These are phyloP conservation scores for Nyctibius bracteatus DNA, from an alignment of 2,113 vertebrate species.

Conservation along the genomic window DNA sequence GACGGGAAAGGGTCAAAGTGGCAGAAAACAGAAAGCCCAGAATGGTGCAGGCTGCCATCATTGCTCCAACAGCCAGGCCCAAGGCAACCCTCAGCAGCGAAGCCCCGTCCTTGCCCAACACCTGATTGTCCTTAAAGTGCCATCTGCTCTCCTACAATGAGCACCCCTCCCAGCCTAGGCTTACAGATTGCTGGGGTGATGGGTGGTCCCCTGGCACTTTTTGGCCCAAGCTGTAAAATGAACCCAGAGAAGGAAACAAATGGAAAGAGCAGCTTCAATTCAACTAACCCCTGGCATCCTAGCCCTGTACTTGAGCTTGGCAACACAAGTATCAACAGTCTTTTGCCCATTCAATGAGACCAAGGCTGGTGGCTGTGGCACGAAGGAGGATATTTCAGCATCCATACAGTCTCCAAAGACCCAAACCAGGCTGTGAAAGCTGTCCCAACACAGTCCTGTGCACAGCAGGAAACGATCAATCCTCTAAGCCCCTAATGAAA, in stretches of 20 bases:
- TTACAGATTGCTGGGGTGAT: neutral
- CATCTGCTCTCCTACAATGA: neutral
- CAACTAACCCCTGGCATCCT: neutral
- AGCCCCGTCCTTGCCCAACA: neutral
- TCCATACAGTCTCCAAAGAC: neutral
- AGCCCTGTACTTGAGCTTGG: neutral
- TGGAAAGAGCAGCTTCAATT: neutral
- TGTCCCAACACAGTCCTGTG: neutral
- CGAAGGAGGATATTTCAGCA: neutral
- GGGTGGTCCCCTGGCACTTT: neutral
- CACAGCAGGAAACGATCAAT: conserved; percentile 29
- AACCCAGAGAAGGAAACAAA: neutral
- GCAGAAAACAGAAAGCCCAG: neutral
- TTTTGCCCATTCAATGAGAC: neutral
- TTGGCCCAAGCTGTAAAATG: neutral
- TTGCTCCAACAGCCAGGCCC: neutral
- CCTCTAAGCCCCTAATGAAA: conserved; percentile 4
- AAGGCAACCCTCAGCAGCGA: neutral
- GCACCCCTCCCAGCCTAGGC: neutral
- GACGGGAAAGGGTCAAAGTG: neutral
- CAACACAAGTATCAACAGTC: neutral
- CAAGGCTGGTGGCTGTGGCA: neutral
- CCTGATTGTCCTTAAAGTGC: neutral
- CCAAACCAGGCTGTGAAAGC: neutral
- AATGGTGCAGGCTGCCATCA: neutral